These are phyloP conservation scores for Champsocephalus esox DNA, from an alignment of 2,797 vertebrate genomes.

Conservation along the genomic window DNA sequence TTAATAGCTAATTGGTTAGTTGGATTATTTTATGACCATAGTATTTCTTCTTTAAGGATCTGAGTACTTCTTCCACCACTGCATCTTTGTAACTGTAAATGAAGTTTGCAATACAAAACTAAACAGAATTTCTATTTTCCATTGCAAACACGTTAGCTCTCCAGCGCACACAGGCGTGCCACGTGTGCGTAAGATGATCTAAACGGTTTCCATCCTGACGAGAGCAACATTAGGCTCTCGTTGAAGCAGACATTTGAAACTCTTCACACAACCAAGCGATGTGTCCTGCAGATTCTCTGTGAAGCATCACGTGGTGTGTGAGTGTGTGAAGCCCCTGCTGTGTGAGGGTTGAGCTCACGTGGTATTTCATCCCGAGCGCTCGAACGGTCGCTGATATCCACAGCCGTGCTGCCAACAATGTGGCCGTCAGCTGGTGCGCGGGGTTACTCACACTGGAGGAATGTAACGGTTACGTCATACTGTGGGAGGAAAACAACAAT, in stretches of 20 bases:
- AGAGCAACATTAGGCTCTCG: not conserved
- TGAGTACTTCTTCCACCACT: no score
- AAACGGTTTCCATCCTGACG: no score
- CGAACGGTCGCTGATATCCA: not conserved
- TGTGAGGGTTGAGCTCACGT: not conserved
- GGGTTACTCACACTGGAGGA: constrained; percentile 21
- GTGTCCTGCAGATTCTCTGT: not conserved
- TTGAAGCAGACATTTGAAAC: constrained; percentile 15
- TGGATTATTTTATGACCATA: no score
- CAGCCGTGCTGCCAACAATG: not conserved
- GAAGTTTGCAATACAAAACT: no score
- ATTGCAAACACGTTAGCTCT: not conserved
- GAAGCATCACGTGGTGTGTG: constrained; percentile 31
- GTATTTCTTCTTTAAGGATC: no score
- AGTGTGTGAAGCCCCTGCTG: constrained; percentile 6
- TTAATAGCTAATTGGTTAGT: no score
- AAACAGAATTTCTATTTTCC: no score
- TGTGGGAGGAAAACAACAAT: not conserved
- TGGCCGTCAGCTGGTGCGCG: constrained; percentile 1
- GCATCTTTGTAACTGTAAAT: no score
- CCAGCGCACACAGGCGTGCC: not conserved
- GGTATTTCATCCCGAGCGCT: constrained; percentile 13
- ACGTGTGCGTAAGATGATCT: no score
- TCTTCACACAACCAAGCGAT: not conserved
- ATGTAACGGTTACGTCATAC: constrained; percentile 12